Evolutionary conservation across 2,888 invertebrate species (phyloP), one percentile per base, ranked within the genome.

Genomic region (Epsilonema sp.): DNA sequence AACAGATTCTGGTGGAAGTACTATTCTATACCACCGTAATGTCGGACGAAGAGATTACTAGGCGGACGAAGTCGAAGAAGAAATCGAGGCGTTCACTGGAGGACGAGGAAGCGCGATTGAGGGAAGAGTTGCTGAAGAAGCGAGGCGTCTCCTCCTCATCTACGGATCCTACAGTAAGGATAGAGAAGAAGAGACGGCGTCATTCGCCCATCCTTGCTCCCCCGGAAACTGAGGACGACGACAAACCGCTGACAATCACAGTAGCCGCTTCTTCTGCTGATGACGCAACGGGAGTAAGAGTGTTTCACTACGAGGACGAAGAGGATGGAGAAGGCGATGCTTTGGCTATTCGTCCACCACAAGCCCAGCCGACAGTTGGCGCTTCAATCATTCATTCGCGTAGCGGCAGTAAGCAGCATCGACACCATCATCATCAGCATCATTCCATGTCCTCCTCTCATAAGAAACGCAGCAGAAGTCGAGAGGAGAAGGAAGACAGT

Each of bases 71-170:
- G n/a, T n/a, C n/a, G n/a, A n/a, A n/a, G n/a, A n/a, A n/a, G n/a
- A n/a, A n/a, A n/a, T n/a, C n/a, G n/a, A n/a, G n/a, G n/a, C n/a
- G n/a, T n/a, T n/a, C n/a, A n/a, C n/a, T n/a, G n/a, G 48, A 49
- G 23, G 44, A 47, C 26, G 47, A 47, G 42, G 49, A 49, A 26
- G 20, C 40, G 2, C 42, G 49, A 2, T 23, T 49, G 26, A 24
- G 49, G 2, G 41, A 23, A 11, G 41, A 45, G 13, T 22, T 49
- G 16, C 26, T 49, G 16, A 23, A 36, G n/a, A 45, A 45, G 37
- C 19, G 22, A 5, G 4, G 11, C 20, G 31, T 20, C 3, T 22
- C 16, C 3, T 4, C 4, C 5, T 22, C 5, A 2, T 3, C 3
- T 20, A n/a, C 2, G n/a, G 36, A 2, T n/a, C 19, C 25, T 21